Base-by-base conservation (phyloP, 2,888 invertebrate genomes). In the Zaprionus bogoriensis region DNA sequence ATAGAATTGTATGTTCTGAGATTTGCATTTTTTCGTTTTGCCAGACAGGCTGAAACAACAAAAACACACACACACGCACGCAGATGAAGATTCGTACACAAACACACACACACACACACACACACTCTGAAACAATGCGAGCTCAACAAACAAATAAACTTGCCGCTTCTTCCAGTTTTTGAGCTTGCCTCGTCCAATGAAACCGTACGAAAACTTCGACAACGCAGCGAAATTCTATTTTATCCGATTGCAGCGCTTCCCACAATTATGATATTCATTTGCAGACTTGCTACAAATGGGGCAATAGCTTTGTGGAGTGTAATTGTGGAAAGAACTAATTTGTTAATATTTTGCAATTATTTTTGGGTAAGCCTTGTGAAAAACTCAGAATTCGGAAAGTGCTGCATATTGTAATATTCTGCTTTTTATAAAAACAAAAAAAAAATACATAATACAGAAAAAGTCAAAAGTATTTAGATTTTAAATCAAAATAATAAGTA, bases 1-100 rank as follows among this genome's bases (percentile, higher is more conserved):
- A 70, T 74, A 65, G 65, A 80, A 63, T 57, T 80, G 66, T 67
- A 75, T 71, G 64, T 74, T 62, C 67, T 46, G 46, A 73, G 86
- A 86, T 83, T 80, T 77, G 65, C 67, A 63, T 74, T 66, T 77
- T 59, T 53, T 39, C 45, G 54, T 58, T 65, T 66, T 50, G 74
- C 67, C 65, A 65, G 14, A 36, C 59, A 48, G 32, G 4, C 52
- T 3, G 3, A 66, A 51, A 59, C 23, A 9, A 25, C 23, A 59
- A 14, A 14, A 14, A 62, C 32, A 53, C 55, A 30, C 47, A 19
- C 54, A 14, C 12, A 4, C 28, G n/a, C n/a, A 23, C 30, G 10
- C 7, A 30, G 30, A 10, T 30, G 10, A 9, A 23, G 3, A 30
- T 30, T 9, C 32, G 19, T 22, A 53, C 17, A 28, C 39, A 47